Evolutionary conservation across 2,888 invertebrate genomes (phyloP), one percentile per base, ranked within the genome.

Genomic region (Salpingus planirostris): DNA sequence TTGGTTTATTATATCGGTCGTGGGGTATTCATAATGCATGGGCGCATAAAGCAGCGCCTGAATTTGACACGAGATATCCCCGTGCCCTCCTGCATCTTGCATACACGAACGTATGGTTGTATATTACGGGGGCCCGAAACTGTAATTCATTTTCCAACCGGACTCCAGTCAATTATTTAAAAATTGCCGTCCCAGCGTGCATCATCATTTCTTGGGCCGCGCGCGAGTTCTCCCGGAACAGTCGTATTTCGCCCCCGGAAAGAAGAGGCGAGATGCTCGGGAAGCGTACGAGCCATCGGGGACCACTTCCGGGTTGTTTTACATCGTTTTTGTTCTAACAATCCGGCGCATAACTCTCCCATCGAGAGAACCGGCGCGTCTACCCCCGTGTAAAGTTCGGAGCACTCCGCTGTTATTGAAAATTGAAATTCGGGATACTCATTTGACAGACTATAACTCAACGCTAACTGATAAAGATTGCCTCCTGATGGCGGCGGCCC

Each of bases 131-230:
- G 49, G 45, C 47, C 42, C 40, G 33, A 37, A 49, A 52, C 59
- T 56, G 65, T 66, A 67, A 66, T 65, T 67, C 67, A 67, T 67
- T 66, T 66, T 65, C 63, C 57, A n/a, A 65, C 65, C 65, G 67
- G 67, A 67, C 67, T 56, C 64, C 61, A 62, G 67, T 67, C 67
- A 67, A 67, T 67, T 67, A 67, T 67, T 67, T 65, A 67, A 65
- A 66, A 67, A 67, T 65, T 66, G 65, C 64, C 58, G 62, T 64
- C 64, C 66, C 65, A 56, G 47, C 50, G 64, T 58, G 65, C 60
- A 63, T 64, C 65, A 58, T 65, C 65, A 63, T 60, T 55, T n/a
- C n/a, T n/a, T n/a, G n/a, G n/a, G n/a, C 51, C 46, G 50, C 53
- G 47, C 50, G 51, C 49, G 50, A 50, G 23, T 55, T 49, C 50